Evolutionary conservation across 2,888 invertebrate genomes (phyloP), one percentile per base, ranked within the genome.

Genomic region (Sinhomidia bicolor): DNA sequence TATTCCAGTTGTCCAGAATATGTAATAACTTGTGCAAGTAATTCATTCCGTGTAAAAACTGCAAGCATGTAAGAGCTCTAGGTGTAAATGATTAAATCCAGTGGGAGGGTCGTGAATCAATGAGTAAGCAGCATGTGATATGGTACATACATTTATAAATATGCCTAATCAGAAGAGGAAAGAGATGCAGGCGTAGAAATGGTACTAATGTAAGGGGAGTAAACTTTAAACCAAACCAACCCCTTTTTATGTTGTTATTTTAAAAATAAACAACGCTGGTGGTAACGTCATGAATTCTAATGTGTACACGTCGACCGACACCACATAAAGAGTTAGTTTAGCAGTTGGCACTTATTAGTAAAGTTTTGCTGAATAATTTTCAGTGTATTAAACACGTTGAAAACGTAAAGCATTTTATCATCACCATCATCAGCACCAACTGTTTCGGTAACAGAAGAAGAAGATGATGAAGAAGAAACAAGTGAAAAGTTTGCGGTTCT

Each of bases 241-340:
- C 76, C 76, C 32, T 62, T 85, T 83, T 85, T 57, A 32, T 62
- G 62, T 36, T 78, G 0, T 41, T 78, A 76, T 17, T 76, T 74
- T 76, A 5, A 26, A 68, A 68, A 68, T n/a, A 12, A 74, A 29
- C 26, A 54, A 51, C 29, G 44, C 10, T 10, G 32, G 17, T 32
- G 36, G 17, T 29, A 54, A 20, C 76, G 78, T 85, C 85, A 85
- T 85, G 85, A 85, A 85, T 85, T 85, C 78, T 85, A 85, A 85
- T 85, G 85, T 41, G 29, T 29, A 51, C 26, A 17, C 17, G 41
- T 41, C 20, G 7, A 23, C 23, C 9, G n/a, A 20, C 36, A 41
- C 20, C 51, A 47, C 41, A 20, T 62, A 80, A 60, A 41, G 20
- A 36, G 79, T 23, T 76, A 17, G 20, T 79, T 79, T 79, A 36